A percentile compares a stretch with the other conserved stretches of the same genome.
Conservation (phyloP, 2,797 vertebrate genomes). For the Alouatta caraya region DNA sequence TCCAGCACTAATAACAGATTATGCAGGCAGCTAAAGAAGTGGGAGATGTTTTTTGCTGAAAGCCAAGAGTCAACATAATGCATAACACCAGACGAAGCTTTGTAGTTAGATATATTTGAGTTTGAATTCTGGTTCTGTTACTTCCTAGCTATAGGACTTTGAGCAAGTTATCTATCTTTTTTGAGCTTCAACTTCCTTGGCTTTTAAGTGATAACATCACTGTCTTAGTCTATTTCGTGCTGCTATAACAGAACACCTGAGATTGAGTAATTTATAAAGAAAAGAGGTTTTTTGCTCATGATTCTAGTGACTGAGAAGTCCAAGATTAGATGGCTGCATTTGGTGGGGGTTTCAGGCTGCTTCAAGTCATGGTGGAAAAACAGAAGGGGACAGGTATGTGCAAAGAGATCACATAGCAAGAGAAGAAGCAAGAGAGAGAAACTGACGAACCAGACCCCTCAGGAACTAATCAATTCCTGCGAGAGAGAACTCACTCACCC, state of each 20-base stretch:
- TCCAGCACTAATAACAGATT: not conserved
- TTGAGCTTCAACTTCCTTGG: not conserved
- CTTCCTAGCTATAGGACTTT: not conserved
- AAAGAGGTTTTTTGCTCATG: not conserved
- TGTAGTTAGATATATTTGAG: not conserved
- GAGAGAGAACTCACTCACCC: not conserved
- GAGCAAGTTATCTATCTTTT: not conserved
- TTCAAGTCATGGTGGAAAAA: not conserved
- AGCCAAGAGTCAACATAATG: not conserved
- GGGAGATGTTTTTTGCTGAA: not conserved
- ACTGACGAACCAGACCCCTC: not conserved
- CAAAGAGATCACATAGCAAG: not conserved
- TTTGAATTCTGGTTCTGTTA: not conserved
- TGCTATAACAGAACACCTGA: not conserved
- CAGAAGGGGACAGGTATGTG: not conserved
- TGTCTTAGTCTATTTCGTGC: not conserved
- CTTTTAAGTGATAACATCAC: not conserved
- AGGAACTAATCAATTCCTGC: not conserved
- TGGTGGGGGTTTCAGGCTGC: not conserved
- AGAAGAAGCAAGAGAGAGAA: not conserved
- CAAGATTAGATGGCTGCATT: not conserved
- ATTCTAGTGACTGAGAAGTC: not conserved
- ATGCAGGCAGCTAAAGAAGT: not conserved
- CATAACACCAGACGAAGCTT: not conserved
- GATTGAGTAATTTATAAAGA: not conserved